Evolutionary conservation across 1,140 invertebrate genomes (phyloP).

Genomic region (Uloborus diversus): DNA sequence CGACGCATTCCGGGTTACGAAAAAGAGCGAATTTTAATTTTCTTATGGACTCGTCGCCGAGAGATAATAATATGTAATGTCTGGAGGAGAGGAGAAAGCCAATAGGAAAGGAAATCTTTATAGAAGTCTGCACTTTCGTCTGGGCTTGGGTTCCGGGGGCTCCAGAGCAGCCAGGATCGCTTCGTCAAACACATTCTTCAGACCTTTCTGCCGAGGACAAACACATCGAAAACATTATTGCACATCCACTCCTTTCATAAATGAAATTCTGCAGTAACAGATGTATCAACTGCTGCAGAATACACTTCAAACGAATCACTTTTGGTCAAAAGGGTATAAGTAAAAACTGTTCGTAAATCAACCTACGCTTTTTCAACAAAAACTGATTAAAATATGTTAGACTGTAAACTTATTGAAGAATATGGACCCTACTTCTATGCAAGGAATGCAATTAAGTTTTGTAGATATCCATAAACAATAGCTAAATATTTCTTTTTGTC

Average conservation of each 20-base stretch:
- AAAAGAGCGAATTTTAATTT: slow-evolving; percentile 26
- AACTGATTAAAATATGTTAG: no score
- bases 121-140: slow-evolving; percentile 53
- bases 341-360: no score
- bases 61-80: no score
- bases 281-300: no score
- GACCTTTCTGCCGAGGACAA: slow-evolving; percentile 82
- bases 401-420: no score
- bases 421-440: no score
- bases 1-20: slow-evolving; percentile 26
- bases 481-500: no score
- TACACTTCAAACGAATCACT: no score
- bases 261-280: background rate
- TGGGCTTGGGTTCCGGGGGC: slow-evolving; percentile 78
- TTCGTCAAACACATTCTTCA: slow-evolving; percentile 99
- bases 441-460: no score
- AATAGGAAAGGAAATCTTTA: slow-evolving; percentile 38
- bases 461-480: no score
- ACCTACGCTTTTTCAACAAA: no score
- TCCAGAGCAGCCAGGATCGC: slow-evolving; percentile 97
- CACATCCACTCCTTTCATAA: background rate
- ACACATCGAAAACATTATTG: background rate
- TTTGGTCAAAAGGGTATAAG: no score
- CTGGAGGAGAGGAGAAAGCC: slow-evolving; percentile 37
- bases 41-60: slow-evolving; percentile 11